Conservation (phyloP, 1,140 invertebrate genomes). For the Gonioctena quinquepunctata region DNA sequence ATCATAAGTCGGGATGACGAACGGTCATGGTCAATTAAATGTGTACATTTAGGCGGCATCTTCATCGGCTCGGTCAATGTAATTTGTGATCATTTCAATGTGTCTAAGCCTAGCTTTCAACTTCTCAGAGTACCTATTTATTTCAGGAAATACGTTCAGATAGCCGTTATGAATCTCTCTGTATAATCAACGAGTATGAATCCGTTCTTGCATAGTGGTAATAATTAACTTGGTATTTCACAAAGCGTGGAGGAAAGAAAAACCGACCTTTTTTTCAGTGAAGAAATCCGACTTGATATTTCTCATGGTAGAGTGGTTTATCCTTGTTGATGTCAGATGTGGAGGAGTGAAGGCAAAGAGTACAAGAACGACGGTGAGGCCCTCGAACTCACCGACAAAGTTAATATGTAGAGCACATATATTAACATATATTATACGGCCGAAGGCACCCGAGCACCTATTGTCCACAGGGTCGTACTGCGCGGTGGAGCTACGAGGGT, state of each 20-base stretch:
- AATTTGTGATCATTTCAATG: too few relatives aligned
- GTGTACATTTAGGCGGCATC: too few relatives aligned
- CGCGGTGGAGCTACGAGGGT: background rate
- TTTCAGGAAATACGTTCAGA: too few relatives aligned
- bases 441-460: slow-evolving; percentile 21
- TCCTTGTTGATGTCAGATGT: slow-evolving; percentile 16
- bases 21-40: too few relatives aligned
- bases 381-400: slow-evolving; percentile 43
- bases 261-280: background rate
- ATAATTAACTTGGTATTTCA: slow-evolving; percentile 1
- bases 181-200: background rate
- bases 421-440: slow-evolving; percentile 46
- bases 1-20: too few relatives aligned
- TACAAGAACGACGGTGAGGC: slow-evolving; percentile 19
- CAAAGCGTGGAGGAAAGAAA: slow-evolving; percentile 4
- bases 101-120: too few relatives aligned
- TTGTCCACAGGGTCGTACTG: slow-evolving; percentile 20
- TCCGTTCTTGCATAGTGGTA: background rate
- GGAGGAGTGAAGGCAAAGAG: slow-evolving; percentile 24
- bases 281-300: slow-evolving; percentile 10
- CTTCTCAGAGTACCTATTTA: too few relatives aligned
- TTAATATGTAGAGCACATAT: slow-evolving; percentile 49
- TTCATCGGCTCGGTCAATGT: too few relatives aligned
- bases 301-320: slow-evolving; percentile 16
- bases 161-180: too few relatives aligned